Conservation (phyloP, 2,888 invertebrate genomes). For the Monoplex corrugatus region DNA sequence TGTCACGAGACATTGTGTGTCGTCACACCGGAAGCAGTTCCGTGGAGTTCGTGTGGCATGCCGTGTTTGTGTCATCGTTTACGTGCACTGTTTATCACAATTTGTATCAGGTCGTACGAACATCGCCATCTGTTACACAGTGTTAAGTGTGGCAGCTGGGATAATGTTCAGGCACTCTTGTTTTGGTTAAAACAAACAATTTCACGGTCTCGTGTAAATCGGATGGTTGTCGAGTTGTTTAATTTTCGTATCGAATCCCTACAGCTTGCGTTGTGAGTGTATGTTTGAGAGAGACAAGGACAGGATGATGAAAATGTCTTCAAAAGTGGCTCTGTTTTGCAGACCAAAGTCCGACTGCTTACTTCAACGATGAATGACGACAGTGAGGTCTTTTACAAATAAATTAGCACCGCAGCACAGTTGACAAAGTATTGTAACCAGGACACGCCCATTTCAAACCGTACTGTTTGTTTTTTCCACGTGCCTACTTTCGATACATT, state of each 20-base stretch:
- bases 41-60: slow-evolving; percentile 26
- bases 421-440: no score
- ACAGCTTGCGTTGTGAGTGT: background rate
- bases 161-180: background rate
- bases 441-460: background rate
- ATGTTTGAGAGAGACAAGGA: background rate
- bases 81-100: background rate
- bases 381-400: background rate
- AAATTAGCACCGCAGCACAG: no score
- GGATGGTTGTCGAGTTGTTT: no score
- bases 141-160: background rate
- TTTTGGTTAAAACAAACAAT: no score
- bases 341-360: background rate
- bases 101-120: background rate
- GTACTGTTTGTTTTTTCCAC: background rate
- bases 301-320: no score
- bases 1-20: slow-evolving; percentile 29
- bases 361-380: background rate
- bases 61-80: slow-evolving; percentile 24
- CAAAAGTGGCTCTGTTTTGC: background rate
- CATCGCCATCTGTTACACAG: slow-evolving; percentile 23
- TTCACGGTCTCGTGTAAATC: no score
- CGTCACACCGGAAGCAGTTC: slow-evolving; percentile 35
- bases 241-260: background rate
- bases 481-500: slow-evolving; percentile 34